A percentile compares a stretch with the other conserved stretches of the same genome.
Conservation (phyloP, 2,888 invertebrate species). For the Polymixis flavicincta region DNA sequence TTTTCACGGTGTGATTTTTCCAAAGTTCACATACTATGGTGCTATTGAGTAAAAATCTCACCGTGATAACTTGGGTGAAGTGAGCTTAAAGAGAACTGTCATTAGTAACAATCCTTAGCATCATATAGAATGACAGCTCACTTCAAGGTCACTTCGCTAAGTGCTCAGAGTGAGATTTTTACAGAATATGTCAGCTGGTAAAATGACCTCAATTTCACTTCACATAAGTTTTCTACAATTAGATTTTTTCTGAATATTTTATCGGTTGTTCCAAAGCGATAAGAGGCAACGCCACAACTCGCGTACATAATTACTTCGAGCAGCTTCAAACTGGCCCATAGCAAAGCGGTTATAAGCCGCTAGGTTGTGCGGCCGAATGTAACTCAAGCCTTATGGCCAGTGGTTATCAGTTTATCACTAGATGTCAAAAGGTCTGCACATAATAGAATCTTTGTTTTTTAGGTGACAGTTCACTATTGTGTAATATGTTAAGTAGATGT, state of each 20-base stretch:
- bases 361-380: not conserved
- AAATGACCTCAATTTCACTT: not conserved
- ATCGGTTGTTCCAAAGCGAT: not conserved
- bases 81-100: no score
- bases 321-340: not conserved
- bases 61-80: no score
- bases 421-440: slow-evolving; percentile 26
- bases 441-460: slow-evolving; percentile 17
- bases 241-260: not conserved
- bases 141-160: no score
- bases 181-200: no score
- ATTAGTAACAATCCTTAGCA: no score
- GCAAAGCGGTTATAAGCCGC: slow-evolving; percentile 4
- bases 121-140: no score
- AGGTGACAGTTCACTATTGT: slow-evolving; percentile 15
- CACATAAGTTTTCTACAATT: not conserved
- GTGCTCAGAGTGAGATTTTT: no score
- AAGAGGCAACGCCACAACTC: not conserved
- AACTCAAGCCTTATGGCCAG: slow-evolving; percentile 7
- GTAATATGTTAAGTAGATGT: not conserved
- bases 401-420: slow-evolving; percentile 19
- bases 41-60: no score
- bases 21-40: no score
- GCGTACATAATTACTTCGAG: not conserved
- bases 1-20: no score